A percentile compares a stretch with the other conserved stretches of the same genome.
These are phyloP conservation scores for Volucella zonaria DNA, from an alignment of 2,888 invertebrate species.

Conservation along the genomic window DNA sequence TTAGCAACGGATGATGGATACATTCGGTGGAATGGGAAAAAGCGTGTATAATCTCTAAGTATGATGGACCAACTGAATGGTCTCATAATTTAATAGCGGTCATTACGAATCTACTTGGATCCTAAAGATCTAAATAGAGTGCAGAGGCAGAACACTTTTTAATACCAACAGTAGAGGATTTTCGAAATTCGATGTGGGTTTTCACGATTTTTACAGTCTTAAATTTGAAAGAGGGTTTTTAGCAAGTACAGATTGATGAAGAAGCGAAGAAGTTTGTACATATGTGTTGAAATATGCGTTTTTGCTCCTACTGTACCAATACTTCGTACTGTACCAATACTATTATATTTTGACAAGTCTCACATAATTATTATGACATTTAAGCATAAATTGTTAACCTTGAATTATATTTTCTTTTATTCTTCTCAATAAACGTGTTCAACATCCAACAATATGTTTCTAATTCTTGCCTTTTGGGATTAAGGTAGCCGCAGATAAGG, in stretches of 20 bases:
- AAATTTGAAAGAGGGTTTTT: not conserved
- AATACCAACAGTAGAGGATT: not conserved
- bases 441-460: too few species aligned
- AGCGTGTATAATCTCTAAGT: not conserved
- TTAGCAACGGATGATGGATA: slow-evolving; percentile 68
- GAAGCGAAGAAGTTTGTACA: slow-evolving; percentile 40
- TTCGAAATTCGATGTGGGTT: not conserved
- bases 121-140: too few species aligned
- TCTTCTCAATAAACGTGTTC: slow-evolving; percentile 47
- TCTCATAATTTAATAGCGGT: too few species aligned
- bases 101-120: too few species aligned
- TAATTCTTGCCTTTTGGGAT: not conserved
- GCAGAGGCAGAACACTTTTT: not conserved
- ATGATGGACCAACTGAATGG: not conserved
- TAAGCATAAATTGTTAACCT: too few species aligned
- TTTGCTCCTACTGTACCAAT: rapidly evolving
- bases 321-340: not conserved
- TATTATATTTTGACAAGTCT: not conserved
- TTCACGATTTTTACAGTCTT: not conserved
- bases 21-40: not conserved
- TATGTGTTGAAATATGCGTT: too few species aligned
- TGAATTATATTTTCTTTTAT: slow-evolving; percentile 63
- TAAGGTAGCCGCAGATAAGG: not conserved
- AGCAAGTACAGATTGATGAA: not conserved
- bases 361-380: too few species aligned